Evolutionary conservation across 2,888 invertebrate species (phyloP), one percentile per base, ranked within the genome.

Genomic region (Ephialtes manifestator): DNA sequence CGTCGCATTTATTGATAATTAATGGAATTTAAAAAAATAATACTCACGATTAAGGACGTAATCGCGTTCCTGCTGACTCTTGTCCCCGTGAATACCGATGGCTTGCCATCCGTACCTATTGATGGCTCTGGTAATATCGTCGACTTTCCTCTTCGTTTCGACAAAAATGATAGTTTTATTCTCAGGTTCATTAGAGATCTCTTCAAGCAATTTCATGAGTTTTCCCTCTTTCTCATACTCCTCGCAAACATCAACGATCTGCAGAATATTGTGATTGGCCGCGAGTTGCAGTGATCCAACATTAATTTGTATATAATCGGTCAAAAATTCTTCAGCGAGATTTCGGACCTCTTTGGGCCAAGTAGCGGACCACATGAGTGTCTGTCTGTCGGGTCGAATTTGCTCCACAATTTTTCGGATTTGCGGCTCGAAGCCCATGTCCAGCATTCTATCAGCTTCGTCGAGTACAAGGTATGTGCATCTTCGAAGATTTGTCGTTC

Each of bases 351-450:
- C 96, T 89, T 96, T 96, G 0, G 97, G 97, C 97, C 97, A 97
- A 0, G 96, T 96, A 0, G 96, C 96, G 87, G 96, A 96, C 95
- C 96, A 96, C 96, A 96, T 97, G 58, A 96, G 93, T 0, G 96
- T 96, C 90, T 97, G 96, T 87, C 96, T 92, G 89, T 96, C 96
- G 28, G 96, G 96, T 94, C 95, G 91, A 70, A 96, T 95, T 91
- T 96, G 95, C 88, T 95, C 95, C 39, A 96, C 93, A 86, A 96
- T 95, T 91, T 95, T 95, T 76, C 95, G 93, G 87, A 96, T 96
- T 90, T 96, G 96, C 0, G 96, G 96, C 87, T 96, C 96, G 89
- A 96, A 96, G 3, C 96, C 96, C 96, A 96, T 96, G 88, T 96
- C 96, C 65, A 96, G 91, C 96, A 96, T 96, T 81, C 96, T 92